Percentiles rank a stretch among this genome's conserved stretches.
These are phyloP conservation scores for Drosophila tanythrix DNA, from an alignment of 2,888 invertebrate genomes.

Conservation along the genomic window DNA sequence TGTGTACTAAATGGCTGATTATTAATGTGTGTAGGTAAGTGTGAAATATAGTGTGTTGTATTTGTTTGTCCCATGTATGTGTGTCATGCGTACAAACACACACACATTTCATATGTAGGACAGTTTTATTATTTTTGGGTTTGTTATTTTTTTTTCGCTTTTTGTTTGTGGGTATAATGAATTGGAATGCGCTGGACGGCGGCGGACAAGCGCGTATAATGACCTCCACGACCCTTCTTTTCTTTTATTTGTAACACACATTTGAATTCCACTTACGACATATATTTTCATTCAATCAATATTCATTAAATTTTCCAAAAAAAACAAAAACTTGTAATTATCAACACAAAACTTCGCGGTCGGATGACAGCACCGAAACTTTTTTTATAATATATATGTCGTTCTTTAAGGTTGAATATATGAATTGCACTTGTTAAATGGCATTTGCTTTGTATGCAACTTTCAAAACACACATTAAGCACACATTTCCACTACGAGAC, in stretches of 20 bases:
- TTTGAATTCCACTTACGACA: constrained; percentile 61
- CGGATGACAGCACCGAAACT: constrained; percentile 22
- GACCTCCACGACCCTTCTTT: constrained; percentile 65
- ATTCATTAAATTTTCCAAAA: constrained; percentile 81
- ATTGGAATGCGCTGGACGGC: constrained; percentile 62
- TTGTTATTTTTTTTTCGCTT: constrained; percentile 26
- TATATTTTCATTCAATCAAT: constrained; percentile 77
- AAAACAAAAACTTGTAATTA: constrained; percentile 64
- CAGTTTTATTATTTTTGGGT: constrained; percentile 30
- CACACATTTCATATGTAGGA: constrained; percentile 26
- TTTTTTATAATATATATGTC: constrained; percentile 6
- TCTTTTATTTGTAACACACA: constrained; percentile 44
- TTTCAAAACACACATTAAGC: background rate
- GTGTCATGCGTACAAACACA: constrained; percentile 25
- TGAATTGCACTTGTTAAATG: background rate
- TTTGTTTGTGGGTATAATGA: constrained; percentile 62
- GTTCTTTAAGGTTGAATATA: constrained; percentile 1
- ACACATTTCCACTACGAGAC: background rate
- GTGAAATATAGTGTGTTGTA: background rate
- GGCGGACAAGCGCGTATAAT: constrained; percentile 52
- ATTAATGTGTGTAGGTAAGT: constrained; percentile 18
- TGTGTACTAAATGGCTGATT: constrained; percentile 43
- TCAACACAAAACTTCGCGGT: constrained; percentile 56
- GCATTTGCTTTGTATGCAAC: background rate
- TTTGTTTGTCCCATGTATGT: constrained; percentile 30